Percentiles rank a stretch among this genome's conserved stretches.
Evolutionary conservation across 2,113 vertebrate species (phyloP).

Genomic region (Callipepla californica): DNA sequence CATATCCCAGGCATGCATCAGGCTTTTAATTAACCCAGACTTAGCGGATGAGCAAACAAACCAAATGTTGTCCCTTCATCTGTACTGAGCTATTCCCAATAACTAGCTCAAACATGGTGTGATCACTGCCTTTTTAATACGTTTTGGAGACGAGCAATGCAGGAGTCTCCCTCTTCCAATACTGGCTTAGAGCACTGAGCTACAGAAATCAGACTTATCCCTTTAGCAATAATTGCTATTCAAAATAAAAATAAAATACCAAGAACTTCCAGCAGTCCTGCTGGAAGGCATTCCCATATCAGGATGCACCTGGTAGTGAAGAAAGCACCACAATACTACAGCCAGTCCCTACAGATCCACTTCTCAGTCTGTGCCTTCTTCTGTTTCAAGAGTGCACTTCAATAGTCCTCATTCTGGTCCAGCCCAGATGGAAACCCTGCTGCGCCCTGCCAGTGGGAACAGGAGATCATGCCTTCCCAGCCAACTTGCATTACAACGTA

Average conservation of each 20-base stretch:
- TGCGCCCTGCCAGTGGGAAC: background rate
- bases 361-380: background rate
- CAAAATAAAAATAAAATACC: background rate
- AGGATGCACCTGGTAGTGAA: background rate
- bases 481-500: background rate
- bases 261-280: slow-evolving; percentile 1
- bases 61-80: background rate
- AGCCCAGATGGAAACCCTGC: background rate
- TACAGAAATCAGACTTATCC: background rate
- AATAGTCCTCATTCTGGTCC: background rate
- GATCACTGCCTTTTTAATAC: background rate
- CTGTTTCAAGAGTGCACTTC: background rate
- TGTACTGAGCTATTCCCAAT: background rate
- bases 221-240: background rate
- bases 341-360: background rate
- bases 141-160: background rate
- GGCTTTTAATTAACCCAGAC: slow-evolving; percentile 34
- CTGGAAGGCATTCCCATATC: background rate
- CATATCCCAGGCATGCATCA: background rate
- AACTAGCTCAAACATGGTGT: background rate
- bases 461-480: background rate
- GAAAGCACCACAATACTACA: background rate
- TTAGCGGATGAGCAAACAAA: slow-evolving; percentile 24
- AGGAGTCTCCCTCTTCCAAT: background rate
- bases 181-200: background rate